Evolutionary conservation across 1,140 invertebrate species (phyloP), one percentile per base, ranked within the genome.

Genomic region (Aphelenchoides avenae): DNA sequence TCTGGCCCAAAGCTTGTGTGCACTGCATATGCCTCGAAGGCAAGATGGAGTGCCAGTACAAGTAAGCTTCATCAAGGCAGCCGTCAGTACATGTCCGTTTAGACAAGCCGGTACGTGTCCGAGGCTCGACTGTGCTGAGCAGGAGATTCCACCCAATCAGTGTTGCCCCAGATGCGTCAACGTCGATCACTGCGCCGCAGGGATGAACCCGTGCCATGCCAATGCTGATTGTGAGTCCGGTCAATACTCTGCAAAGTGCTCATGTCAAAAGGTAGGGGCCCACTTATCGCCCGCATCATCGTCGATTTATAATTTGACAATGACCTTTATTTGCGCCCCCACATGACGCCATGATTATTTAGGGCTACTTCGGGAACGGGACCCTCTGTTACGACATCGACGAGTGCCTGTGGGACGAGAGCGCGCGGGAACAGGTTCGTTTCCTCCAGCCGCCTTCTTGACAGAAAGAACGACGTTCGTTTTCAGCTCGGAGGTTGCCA

Each of bases 331-430:
- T 43, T 61, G 24, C 24, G 27, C 18, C 53, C 15, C 5, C 1
- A 34, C 6, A 9, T 49, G 15, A 20, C 11, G 5, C 22, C 26
- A 40, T 11, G 7, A 1, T 4, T 43, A 31, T 60, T 49, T 20
- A 70, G 67, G 68, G 68, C 7, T 70, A 66, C 33, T 70, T 70
- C 37, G 68, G 68, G 9, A 71, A 70, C 40, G 68, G 68, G 20
- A 70, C 61, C 7, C 39, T 31, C 6, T 70, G 68, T 34, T 70
- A 66, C 34, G 68, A 70, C 41, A 49, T 73, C 15, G 68, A 70
- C 52, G 68, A 70, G 33, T 70, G 68, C 43, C 29, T 69, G 11
- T 70, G 62, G 66, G 62, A 70, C 34, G 50, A 70, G 5, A 36
- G 43, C 31, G 66, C 66, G 20, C 34, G 58, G 43, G 48, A 57